Conservation (phyloP, 2,888 invertebrate species). For the Phasia obesa region DNA sequence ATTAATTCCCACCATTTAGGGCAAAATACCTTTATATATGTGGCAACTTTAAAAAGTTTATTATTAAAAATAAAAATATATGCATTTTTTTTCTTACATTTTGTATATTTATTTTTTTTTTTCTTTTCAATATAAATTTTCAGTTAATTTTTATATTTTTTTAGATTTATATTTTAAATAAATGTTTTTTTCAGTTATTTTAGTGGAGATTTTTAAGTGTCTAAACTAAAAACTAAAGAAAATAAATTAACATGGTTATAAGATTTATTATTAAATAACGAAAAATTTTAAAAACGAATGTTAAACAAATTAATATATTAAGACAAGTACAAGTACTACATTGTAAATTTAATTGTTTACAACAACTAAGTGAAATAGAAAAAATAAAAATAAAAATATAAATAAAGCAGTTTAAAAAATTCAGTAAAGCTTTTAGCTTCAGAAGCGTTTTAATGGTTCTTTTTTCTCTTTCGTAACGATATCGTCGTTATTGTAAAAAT, state of each 20-base stretch:
- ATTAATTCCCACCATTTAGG: too few species aligned
- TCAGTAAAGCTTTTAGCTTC: conserved; percentile 56
- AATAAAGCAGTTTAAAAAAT: conserved; percentile 33
- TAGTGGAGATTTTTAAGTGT: conserved; percentile 54
- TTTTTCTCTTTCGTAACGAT: conserved; percentile 26
- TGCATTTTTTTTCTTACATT: neutral
- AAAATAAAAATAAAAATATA: neutral
- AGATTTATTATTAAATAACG: conserved; percentile 26
- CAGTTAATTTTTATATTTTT: conserved; percentile 23
- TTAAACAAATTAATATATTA: conserved; percentile 23
- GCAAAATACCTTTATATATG: too few species aligned
- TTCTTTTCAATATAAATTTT: conserved; percentile 14
- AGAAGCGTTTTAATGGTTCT: conserved; percentile 54
- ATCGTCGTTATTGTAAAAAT: conserved; percentile 1
- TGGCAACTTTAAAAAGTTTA: too few species aligned
- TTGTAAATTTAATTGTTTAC: conserved; percentile 22
- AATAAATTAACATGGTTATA: conserved; percentile 45
- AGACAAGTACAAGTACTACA: conserved; percentile 10
- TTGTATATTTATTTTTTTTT: conserved; percentile 10
- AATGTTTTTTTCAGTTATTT: conserved; percentile 45
- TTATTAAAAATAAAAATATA: too few species aligned
- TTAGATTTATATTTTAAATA: conserved; percentile 32
- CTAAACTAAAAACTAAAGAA: conserved; percentile 64
- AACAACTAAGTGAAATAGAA: conserved; percentile 1
- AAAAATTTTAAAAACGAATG: conserved; percentile 16